Base-by-base conservation (phyloP, 2,113 vertebrate species). In the Paradoxurus hermaphroditus region DNA sequence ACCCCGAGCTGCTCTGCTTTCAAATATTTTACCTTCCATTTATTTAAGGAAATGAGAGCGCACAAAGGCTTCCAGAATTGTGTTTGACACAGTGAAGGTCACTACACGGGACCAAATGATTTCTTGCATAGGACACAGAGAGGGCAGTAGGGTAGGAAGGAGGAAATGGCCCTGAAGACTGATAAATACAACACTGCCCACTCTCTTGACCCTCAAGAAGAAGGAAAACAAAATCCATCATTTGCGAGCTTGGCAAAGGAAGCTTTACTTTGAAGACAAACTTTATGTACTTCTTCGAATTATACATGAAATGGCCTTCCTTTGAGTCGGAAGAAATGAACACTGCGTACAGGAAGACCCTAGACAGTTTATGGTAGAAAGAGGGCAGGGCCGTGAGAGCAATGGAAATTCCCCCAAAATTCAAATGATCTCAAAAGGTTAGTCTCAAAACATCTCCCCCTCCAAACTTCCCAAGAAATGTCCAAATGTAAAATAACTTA, bases 11-110 rank as follows among this genome's bases (percentile, higher is more conserved):
- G 96, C 85, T 51, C 72, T 63, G 91, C 96, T 97, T 97, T 92
- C 96, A 97, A 97, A 95, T 67, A 92, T 67, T 34, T 95, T 92
- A 92, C 92, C 97, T 96, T 97, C 96, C 94, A 97, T 85, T 96
- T 92, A 95, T 97, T 97, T 90, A 96, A 98, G 97, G 96, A 98
- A 97, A 97, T 90, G 81, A 94, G 78, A 16, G 68, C 19, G 41
- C 87, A 95, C 94, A 96, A 93, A 95, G 97, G 81, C 94, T 94
- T 97, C 96, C 96, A 93, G 92, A 97, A 73, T 8, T 31, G 68
- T 72, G 46, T 92, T 92, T 92, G 97, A 92, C 87, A 87, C 49
- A 34, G 41, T 7, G 63, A 86, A 88, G 92, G 75, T 97, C 98
- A 96, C 68, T 44, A 59, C 49, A 78, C 1, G 0, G 2, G 87